phyloP scores from a whole-genome alignment of 2,797 vertebrate genomes.

The Pseudopleuronectes americanus region DNA sequence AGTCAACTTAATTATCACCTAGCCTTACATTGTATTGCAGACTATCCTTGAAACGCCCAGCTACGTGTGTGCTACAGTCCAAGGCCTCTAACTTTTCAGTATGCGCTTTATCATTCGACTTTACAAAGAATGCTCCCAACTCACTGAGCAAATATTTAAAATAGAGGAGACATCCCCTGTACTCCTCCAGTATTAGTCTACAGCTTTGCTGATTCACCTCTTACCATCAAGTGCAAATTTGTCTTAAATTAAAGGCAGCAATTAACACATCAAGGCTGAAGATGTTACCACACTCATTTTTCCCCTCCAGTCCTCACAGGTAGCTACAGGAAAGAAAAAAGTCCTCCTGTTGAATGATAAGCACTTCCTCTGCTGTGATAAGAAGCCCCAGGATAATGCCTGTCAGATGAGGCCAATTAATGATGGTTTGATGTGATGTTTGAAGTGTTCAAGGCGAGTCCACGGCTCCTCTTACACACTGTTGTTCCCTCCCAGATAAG shows the following conservation, averaged over 20 bases:
- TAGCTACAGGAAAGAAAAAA: constrained; percentile 43
- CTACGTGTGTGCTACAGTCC: constrained; percentile 14
- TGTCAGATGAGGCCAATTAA: constrained; percentile 73
- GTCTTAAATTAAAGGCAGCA: constrained; percentile 52
- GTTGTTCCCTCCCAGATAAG: constrained; percentile 62
- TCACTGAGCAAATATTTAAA: constrained; percentile 21
- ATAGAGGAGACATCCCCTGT: constrained; percentile 1
- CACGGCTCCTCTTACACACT: constrained; percentile 43
- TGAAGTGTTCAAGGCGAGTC: constrained; percentile 67
- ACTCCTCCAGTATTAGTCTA: constrained; percentile 6
- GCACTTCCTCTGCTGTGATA: constrained; percentile 62
- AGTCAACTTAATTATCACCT: constrained; percentile 62
- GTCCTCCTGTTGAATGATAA: constrained; percentile 65
- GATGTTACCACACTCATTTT: constrained; percentile 8
- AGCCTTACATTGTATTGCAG: constrained; percentile 12
- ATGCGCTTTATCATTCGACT: constrained; percentile 9
- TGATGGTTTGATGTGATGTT: constrained; percentile 64
- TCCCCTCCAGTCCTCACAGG: constrained; percentile 45
- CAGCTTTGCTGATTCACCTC: constrained; percentile 29
- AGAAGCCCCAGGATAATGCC: constrained; percentile 63
- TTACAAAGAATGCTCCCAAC: constrained; percentile 13
- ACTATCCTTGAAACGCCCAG: constrained; percentile 49
- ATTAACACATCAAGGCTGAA: constrained; percentile 71
- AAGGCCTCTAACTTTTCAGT: constrained; percentile 16
- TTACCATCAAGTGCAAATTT: constrained; percentile 52